Percentiles rank a stretch among this genome's conserved stretches.
phyloP scores from a whole-genome alignment of 2,888 invertebrate species.

The Andricus quercusramuli region DNA sequence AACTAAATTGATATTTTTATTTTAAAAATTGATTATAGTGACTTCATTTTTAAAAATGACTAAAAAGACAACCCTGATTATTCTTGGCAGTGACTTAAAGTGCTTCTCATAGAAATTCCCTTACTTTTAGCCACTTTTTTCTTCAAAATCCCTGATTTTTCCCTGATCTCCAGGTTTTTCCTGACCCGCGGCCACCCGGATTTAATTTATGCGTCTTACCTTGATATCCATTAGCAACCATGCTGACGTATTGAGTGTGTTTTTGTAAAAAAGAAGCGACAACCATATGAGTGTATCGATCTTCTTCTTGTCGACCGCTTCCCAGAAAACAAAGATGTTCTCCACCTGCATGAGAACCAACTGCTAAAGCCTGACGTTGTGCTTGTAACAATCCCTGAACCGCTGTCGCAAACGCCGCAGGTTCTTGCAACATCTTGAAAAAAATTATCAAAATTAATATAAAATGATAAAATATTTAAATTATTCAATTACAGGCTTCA shows the following conservation, averaged over 20 bases:
- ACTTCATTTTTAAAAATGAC: no score
- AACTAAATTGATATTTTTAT: no score
- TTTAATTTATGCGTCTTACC: constrained; percentile 68
- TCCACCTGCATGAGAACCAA: constrained; percentile 91
- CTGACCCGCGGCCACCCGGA: no score
- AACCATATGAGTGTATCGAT: constrained; percentile 98
- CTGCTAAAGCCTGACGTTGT: constrained; percentile 91
- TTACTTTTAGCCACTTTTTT: no score
- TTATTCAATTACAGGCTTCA: no score
- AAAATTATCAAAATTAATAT: background rate
- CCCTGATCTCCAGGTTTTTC: no score
- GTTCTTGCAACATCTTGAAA: constrained; percentile 95
- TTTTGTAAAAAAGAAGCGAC: constrained; percentile 97
- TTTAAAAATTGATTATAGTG: no score
- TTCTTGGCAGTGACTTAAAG: no score
- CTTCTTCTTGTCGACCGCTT: constrained; percentile 95
- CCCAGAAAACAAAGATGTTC: constrained; percentile 96
- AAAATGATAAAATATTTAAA: no score
- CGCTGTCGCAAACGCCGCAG: constrained; percentile 95
- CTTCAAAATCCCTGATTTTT: no score
- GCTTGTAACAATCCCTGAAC: constrained; percentile 95
- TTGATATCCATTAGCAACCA: constrained; percentile 94
- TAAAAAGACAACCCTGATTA: no score
- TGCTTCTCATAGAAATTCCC: no score
- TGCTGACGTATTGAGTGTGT: constrained; percentile 94